Evolutionary conservation across 2,888 invertebrate genomes (phyloP).

Genomic region (Phortica okadai): DNA sequence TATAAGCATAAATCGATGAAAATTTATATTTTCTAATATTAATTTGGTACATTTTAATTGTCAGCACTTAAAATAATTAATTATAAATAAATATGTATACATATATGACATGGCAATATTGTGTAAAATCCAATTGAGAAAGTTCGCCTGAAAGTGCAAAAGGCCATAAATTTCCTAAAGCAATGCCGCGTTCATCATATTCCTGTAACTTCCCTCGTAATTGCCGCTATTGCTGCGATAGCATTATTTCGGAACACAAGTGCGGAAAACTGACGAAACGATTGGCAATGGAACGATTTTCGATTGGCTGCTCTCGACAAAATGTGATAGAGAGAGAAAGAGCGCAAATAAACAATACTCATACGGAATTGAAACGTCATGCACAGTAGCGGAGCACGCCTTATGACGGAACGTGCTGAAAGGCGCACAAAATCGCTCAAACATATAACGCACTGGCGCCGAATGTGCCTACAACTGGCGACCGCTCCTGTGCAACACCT

Average conservation of each 20-base stretch:
- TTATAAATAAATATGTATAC: no score
- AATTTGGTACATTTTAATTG: no score
- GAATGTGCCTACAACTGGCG: not conserved
- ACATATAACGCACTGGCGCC: not conserved
- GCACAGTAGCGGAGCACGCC: not conserved
- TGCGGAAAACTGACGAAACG: not conserved
- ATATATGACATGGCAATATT: no score
- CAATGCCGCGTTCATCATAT: not conserved
- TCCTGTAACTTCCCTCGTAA: slow-evolving; percentile 20
- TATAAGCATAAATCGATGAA: no score
- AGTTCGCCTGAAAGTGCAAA: no score
- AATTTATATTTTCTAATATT: no score
- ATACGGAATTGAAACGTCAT: not conserved
- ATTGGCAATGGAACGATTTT: slow-evolving; percentile 62
- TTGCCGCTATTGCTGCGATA: not conserved
- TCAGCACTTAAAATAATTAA: no score
- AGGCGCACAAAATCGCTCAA: not conserved
- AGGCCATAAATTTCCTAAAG: not conserved
- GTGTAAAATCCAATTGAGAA: no score
- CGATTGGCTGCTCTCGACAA: slow-evolving; percentile 56
- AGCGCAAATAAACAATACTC: not conserved
- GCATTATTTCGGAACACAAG: not conserved
- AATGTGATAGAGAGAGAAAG: slow-evolving; percentile 16
- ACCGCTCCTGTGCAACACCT: not conserved
- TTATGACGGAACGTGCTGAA: not conserved